Evolutionary conservation across 2,888 invertebrate genomes (phyloP), one percentile per base, ranked within the genome.

Genomic region (Patella caerulea): DNA sequence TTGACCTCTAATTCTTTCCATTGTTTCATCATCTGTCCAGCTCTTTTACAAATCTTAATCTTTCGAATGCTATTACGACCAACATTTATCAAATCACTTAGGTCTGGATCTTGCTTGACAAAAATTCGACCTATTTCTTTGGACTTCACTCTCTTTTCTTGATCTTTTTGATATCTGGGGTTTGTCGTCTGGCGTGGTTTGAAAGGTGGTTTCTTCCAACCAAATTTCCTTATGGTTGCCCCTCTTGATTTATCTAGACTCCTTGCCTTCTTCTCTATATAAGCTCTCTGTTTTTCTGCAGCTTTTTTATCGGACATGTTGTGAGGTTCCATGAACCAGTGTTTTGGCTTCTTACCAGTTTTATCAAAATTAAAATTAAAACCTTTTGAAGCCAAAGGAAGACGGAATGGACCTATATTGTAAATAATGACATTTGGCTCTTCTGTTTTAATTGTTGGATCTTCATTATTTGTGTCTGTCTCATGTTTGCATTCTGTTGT

Each of bases 271-370:
- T 81, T 82, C 24, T 78, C 74, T 70, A 86, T 71, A 70, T 86
- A 86, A 19, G 80, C 82, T 53, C 79, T 79, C 69, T 86, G 84
- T 75, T 79, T 83, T 24, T 78, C 81, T 71, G 84, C 84, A 71
- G 83, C 82, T 24, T 65, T 65, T 34, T 79, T 73, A 55, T 79
- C 81, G 76, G 82, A 75, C 87, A 87, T 88, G 29, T 78, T 76
- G 71, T 82, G 78, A 45, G 77, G 75, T 65, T 86, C 84, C 88
- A 88, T 88, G 77, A 86, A 88, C 88, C 88, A 87, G 29, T 83
- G 81, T 54, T 83, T 82, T 5, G 87, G 85, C 72, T 88, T 88
- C 73, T 86, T 87, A 9, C 88, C 88, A 76, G 71, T 85, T 77
- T 88, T 88, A 12, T 84, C 83, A 78, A 84, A 85, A 76, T 88